Evolutionary conservation across 2,113 vertebrate species (phyloP), one percentile per base, ranked within the genome.

Genomic region (Arothron firmamentum): DNA sequence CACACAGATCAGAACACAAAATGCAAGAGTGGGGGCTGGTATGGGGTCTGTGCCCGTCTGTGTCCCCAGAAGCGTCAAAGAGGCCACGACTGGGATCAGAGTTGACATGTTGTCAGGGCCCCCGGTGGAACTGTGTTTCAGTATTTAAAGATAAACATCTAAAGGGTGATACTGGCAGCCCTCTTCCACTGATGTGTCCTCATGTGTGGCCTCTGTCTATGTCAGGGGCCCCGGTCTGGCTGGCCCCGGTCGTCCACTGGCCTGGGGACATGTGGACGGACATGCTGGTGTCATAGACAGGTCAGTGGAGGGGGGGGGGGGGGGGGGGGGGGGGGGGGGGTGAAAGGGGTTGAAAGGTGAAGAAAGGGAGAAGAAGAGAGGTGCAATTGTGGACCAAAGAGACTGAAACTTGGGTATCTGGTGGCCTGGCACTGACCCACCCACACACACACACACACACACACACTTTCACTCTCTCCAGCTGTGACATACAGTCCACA

Each of bases 401-500:
- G 31, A 57, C 49, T 38, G 25, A 28, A 43, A 23, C 20, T 18
- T 28, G n/a, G 17, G 8, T n/a, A 5, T n/a, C 15, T 20, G 31
- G 56, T 17, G 38, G 25, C 11, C 34, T 11, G 0, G 0, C 45
- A 47, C 59, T 21, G 1, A 62, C 34, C 47, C 57, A 52, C 53
- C 45, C 57, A 56, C 53, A 48, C 62, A 28, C 14, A 38, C 18
- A 14, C 9, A 38, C 42, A 58, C 55, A 66, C 31, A 19, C 18
- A 20, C n/a, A 34, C 9, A 52, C 1, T 20, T 5, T 13, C 28
- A 17, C 17, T 16, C 28, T 19, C 16, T 54, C 12, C 12, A 4
- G 28, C 28, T 54, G 23, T n/a, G 25, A 84, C 87, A 81, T 69
- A 87, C 85, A 0, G 77, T 90, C 97, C 97, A 99, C 81, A 93